A percentile compares a stretch with the other conserved stretches of the same genome.
Evolutionary conservation across 2,888 invertebrate genomes (phyloP).

Genomic region (Troglohyphantes excavatus): DNA sequence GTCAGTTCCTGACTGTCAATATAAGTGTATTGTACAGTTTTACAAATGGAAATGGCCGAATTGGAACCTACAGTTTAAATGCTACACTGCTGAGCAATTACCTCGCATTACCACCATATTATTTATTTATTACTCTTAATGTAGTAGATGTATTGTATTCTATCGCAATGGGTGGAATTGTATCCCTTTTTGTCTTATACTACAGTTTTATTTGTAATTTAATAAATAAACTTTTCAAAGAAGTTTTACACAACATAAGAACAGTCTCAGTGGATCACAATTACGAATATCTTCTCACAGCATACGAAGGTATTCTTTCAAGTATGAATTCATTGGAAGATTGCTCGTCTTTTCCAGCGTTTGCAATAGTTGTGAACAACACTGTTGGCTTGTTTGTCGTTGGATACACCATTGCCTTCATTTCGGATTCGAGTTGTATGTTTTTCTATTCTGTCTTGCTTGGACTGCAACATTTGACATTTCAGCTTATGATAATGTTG

Average conservation of each 20-base stretch:
- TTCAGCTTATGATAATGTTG: background rate
- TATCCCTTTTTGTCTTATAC: background rate
- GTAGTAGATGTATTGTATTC: background rate
- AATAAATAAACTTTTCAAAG: background rate
- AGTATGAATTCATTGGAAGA: background rate
- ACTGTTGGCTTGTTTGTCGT: background rate
- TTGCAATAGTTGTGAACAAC: background rate
- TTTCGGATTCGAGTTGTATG: background rate
- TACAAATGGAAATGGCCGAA: background rate
- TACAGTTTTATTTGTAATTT: conserved; percentile 1
- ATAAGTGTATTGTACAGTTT: background rate
- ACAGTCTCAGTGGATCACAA: background rate
- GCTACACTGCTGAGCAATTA: background rate
- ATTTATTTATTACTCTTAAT: background rate
- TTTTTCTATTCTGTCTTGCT: conserved; percentile 3
- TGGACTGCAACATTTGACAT: background rate
- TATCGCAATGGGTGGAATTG: background rate
- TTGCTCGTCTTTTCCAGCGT: background rate
- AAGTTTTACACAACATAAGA: background rate
- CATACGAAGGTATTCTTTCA: background rate
- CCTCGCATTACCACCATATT: background rate
- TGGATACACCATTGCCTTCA: background rate
- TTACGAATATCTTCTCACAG: background rate
- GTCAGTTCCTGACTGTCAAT: background rate
- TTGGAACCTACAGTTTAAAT: background rate